A percentile compares a stretch with the other conserved stretches of the same genome.
Evolutionary conservation across 92 coral and sea anemone genomes (phyloP).

Genomic region (Isaurus tuberculatus): DNA sequence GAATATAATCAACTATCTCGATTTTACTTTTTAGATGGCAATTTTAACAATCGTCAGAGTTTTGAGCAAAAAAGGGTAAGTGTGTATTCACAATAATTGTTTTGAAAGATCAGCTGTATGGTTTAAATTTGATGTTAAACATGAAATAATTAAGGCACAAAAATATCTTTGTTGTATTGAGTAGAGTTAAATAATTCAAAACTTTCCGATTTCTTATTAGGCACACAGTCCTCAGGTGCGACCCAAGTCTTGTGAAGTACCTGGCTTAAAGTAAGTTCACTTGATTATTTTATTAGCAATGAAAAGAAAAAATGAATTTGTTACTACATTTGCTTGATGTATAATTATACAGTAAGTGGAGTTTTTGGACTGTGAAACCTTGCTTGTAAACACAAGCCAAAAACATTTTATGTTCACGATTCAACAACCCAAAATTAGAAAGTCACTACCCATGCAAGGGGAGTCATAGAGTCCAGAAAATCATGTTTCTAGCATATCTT

Average conservation of each 20-base stretch:
- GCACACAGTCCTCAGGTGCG: slow-evolving; percentile 78
- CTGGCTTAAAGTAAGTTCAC: slow-evolving; percentile 79
- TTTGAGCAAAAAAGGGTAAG: slow-evolving; percentile 44
- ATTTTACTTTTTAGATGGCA: slow-evolving; percentile 20
- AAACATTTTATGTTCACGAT: too few species aligned
- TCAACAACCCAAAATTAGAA: too few species aligned
- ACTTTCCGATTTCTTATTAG: slow-evolving; percentile 40
- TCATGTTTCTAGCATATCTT: too few species aligned
- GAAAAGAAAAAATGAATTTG: too few species aligned
- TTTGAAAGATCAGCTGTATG: neutral
- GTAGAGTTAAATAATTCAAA: neutral
- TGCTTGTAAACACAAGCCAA: too few species aligned
- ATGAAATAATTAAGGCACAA: too few species aligned
- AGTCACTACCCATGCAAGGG: too few species aligned
- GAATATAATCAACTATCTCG: neutral
- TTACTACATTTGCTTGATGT: too few species aligned
- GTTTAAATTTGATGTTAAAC: neutral
- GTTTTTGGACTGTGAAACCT: too few species aligned
- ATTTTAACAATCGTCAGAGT: slow-evolving; percentile 30
- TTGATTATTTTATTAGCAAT: neutral
- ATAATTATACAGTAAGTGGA: too few species aligned
- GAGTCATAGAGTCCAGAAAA: too few species aligned
- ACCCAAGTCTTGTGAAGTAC: slow-evolving; percentile 97
- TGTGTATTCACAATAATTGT: neutral
- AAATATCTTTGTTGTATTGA: neutral